phyloP scores from a whole-genome alignment of 1,140 invertebrate species.

The Varroa destructor region DNA sequence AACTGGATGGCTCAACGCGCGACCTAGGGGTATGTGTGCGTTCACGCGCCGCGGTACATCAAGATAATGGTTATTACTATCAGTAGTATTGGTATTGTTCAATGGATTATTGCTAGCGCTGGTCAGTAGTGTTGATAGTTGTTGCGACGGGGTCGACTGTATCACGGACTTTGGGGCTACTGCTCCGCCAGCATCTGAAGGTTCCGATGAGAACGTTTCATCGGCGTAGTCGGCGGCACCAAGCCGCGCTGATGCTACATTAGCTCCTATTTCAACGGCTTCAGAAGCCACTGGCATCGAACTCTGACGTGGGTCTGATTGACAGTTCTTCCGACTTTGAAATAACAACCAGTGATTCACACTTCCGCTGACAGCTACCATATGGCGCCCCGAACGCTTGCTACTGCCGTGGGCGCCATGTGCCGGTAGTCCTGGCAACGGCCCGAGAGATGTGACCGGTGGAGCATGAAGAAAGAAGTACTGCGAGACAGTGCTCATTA shows the following conservation, averaged over 20 bases:
- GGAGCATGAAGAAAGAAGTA: constrained; percentile 26
- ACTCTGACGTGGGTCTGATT: background rate
- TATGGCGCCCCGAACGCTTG: too few relatives aligned
- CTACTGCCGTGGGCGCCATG: too few relatives aligned
- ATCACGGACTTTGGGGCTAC: too few relatives aligned
- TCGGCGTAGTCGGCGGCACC: constrained; percentile 6
- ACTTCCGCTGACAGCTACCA: too few relatives aligned
- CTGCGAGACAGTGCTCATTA: constrained; percentile 24
- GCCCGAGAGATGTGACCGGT: background rate
- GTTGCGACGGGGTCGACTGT: background rate
- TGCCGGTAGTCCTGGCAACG: too few relatives aligned
- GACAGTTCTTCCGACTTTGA: background rate
- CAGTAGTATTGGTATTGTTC: too few relatives aligned
- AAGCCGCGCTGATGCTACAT: background rate
- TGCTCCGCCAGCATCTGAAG: background rate
- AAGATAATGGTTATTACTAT: background rate
- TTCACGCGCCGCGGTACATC: background rate
- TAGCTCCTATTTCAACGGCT: background rate
- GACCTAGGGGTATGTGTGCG: background rate
- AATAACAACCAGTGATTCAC: too few relatives aligned
- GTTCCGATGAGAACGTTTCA: constrained; percentile 6
- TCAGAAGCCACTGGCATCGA: background rate
- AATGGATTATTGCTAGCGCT: background rate
- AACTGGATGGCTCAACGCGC: constrained; percentile 16
- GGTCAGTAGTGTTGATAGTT: too few relatives aligned